Evolutionary conservation across 1,140 invertebrate genomes (phyloP).

Genomic region (Drosophila bocqueti): DNA sequence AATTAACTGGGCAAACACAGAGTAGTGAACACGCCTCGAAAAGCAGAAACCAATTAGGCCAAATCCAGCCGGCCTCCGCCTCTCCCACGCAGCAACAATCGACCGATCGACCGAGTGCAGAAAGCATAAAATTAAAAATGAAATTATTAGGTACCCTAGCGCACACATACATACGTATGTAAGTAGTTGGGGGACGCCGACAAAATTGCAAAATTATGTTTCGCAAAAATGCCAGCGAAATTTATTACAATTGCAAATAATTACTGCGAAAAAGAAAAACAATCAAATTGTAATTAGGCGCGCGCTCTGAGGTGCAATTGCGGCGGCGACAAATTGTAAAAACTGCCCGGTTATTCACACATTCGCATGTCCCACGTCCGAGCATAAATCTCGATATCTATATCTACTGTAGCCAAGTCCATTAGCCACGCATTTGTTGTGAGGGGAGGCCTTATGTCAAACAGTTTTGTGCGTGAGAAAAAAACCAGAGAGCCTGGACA

Average conservation of each 20-base stretch:
- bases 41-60: constrained; percentile 49
- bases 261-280: constrained; percentile 76
- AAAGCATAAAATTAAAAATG: constrained; percentile 59
- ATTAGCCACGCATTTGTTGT: constrained; percentile 58
- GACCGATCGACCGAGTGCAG: constrained; percentile 14
- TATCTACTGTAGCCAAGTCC: constrained; percentile 42
- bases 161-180: not conserved
- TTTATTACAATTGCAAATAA: constrained; percentile 81
- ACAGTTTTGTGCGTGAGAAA: constrained; percentile 45
- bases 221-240: constrained; percentile 68
- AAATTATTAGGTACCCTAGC: constrained; percentile 54
- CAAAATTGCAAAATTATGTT: constrained; percentile 71
- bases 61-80: constrained; percentile 4
- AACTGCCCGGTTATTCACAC: constrained; percentile 33
- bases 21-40: constrained; percentile 23
- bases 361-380: constrained; percentile 18
- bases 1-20: constrained; percentile 43
- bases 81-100: constrained; percentile 23
- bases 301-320: constrained; percentile 11
- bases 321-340: constrained; percentile 53
- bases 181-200: constrained; percentile 6
- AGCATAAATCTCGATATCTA: constrained; percentile 49
- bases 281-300: constrained; percentile 79
- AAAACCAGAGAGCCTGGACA: not conserved
- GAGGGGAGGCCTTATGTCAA: constrained; percentile 45